A percentile compares a stretch with the other conserved stretches of the same genome.
These are phyloP conservation scores for Brenthis hecate DNA, from an alignment of 2,888 invertebrate genomes.

Conservation along the genomic window DNA sequence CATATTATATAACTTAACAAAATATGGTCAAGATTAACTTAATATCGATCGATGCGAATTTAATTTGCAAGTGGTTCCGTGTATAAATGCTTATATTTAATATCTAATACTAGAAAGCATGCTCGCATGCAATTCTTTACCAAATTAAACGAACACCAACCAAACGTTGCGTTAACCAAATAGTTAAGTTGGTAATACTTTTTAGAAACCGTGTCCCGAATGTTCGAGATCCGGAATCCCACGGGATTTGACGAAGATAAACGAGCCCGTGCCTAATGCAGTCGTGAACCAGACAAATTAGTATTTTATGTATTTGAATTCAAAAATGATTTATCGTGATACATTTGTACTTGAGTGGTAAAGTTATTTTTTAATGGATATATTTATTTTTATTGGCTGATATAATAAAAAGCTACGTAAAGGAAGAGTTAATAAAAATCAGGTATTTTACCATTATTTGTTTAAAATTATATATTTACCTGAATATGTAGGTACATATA, in stretches of 20 bases:
- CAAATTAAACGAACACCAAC: slow-evolving; percentile 1
- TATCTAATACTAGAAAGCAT: neutral
- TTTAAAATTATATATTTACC: no score
- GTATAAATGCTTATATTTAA: no score
- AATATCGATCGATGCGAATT: no score
- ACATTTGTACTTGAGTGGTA: neutral
- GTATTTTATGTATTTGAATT: slow-evolving; percentile 40
- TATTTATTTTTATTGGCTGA: no score
- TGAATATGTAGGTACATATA: no score
- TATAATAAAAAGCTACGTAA: no score
- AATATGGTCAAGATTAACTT: no score
- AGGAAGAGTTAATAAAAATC: no score
- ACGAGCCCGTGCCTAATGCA: slow-evolving; percentile 46
- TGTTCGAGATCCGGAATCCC: slow-evolving; percentile 37
- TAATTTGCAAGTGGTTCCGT: no score
- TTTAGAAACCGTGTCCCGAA: slow-evolving; percentile 27
- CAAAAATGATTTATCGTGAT: slow-evolving; percentile 7
- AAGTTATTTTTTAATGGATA: neutral
- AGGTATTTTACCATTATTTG: no score
- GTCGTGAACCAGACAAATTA: slow-evolving; percentile 43
- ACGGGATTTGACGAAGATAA: slow-evolving; percentile 53
- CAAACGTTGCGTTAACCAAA: neutral
- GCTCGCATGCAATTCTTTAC: neutral
- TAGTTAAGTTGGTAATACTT: slow-evolving; percentile 24
- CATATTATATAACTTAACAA: no score